A percentile compares a stretch with the other conserved stretches of the same genome.
These are phyloP conservation scores for Balaeniceps rex DNA, from an alignment of 2,113 vertebrate genomes.

Conservation along the genomic window DNA sequence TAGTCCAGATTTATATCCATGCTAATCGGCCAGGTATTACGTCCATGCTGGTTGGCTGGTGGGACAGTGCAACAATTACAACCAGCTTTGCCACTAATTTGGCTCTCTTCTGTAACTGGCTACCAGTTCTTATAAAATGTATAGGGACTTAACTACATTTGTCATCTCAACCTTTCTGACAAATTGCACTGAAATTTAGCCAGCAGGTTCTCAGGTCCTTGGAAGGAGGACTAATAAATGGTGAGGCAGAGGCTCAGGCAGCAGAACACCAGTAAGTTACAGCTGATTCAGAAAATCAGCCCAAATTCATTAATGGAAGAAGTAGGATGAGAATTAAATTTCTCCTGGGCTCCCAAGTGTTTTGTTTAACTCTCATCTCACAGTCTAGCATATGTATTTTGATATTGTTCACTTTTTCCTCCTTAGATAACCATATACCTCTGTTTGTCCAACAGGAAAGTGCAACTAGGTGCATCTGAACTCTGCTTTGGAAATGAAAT, in stretches of 20 bases:
- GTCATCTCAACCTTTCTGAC: neutral
- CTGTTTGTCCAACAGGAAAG: neutral
- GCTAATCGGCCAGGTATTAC: neutral
- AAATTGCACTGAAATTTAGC: neutral
- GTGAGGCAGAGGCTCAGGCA: neutral
- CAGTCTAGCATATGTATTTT: neutral
- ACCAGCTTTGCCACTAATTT: neutral
- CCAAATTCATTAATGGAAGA: neutral
- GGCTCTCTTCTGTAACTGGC: neutral
- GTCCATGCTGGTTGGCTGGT: neutral
- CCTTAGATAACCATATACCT: neutral
- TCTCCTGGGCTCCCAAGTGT: neutral
- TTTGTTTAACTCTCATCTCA: neutral
- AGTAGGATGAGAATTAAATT: neutral
- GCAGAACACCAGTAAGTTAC: neutral
- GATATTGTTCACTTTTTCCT: neutral
- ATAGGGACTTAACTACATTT: neutral
- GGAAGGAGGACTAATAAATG: neutral
- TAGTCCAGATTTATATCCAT: neutral
- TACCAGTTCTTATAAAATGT: neutral
- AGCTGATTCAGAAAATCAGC: neutral
- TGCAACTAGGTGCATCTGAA: neutral
- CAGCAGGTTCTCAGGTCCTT: neutral
- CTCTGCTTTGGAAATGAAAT: constrained; percentile 2
- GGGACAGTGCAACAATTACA: neutral